Conservation (phyloP, 2,888 invertebrate species). For the Cactoblastis cactorum region DNA sequence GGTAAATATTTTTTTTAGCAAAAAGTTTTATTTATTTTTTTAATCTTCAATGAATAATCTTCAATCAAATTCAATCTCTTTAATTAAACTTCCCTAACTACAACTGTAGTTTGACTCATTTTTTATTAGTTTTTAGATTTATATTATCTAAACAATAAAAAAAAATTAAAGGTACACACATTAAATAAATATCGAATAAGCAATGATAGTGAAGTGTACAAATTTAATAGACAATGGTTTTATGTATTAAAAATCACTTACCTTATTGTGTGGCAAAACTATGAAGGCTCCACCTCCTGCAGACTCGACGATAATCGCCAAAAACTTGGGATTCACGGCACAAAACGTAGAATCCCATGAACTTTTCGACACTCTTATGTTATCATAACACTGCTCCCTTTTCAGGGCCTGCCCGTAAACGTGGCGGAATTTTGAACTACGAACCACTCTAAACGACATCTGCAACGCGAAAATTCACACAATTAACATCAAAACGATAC, state of each 20-base stretch:
- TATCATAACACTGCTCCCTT: constrained; percentile 98
- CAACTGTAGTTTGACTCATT: too few relatives aligned
- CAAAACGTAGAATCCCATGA: constrained; percentile 99
- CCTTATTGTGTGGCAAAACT: constrained; percentile 95
- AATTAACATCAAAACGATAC: constrained; percentile 55
- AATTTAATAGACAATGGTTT: background rate
- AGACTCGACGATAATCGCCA: constrained; percentile 98
- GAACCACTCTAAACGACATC: constrained; percentile 98
- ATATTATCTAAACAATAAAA: too few relatives aligned
- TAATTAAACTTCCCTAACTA: too few relatives aligned
- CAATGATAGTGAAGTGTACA: too few relatives aligned
- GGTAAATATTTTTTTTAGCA: too few relatives aligned
- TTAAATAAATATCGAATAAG: too few relatives aligned
- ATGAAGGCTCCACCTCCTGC: constrained; percentile 98
- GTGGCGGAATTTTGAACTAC: constrained; percentile 98
- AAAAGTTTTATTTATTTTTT: too few relatives aligned
- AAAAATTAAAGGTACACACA: too few relatives aligned
- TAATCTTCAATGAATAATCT: too few relatives aligned
- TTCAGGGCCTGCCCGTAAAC: constrained; percentile 94
- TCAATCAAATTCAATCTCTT: too few relatives aligned
- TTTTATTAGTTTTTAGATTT: too few relatives aligned
- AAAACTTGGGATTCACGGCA: constrained; percentile 98
- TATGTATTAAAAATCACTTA: constrained; percentile 48
- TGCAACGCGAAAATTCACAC: constrained; percentile 67
- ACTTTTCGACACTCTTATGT: constrained; percentile 97